Conservation (phyloP, 1,140 invertebrate species). For the Littorina saxatilis region DNA sequence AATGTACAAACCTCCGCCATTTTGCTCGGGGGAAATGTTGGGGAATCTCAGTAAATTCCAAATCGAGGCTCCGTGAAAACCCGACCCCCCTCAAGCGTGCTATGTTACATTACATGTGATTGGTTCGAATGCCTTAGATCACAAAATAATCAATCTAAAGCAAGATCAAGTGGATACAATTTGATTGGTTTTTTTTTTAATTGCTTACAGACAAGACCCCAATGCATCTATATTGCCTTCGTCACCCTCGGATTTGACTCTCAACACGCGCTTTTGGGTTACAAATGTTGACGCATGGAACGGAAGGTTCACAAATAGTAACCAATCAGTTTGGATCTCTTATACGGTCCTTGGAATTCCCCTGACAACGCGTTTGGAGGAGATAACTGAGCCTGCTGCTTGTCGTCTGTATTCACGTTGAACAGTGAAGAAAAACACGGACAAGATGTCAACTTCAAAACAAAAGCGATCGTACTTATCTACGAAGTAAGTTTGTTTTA, state of each 20-base stretch:
- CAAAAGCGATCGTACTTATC: conserved; percentile 6
- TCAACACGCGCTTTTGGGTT: too few species aligned
- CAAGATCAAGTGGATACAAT: too few species aligned
- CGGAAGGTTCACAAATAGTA: too few species aligned
- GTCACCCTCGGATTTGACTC: too few species aligned
- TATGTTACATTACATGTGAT: conserved; percentile 21
- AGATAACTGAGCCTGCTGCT: conserved; percentile 16
- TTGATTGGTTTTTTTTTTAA: too few species aligned
- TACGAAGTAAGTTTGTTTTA: conserved; percentile 11
- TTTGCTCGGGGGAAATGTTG: conserved; percentile 60
- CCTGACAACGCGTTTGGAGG: conserved; percentile 36
- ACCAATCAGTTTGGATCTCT: conserved; percentile 3
- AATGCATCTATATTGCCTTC: too few species aligned
- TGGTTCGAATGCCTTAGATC: too few species aligned
- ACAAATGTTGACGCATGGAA: too few species aligned
- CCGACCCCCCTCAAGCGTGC: neutral
- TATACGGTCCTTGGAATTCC: neutral
- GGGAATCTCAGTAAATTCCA: conserved; percentile 59
- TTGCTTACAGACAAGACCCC: too few species aligned
- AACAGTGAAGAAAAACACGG: too few species aligned
- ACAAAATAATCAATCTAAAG: too few species aligned
- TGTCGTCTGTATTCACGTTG: too few species aligned
- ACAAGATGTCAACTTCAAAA: conserved; percentile 20
- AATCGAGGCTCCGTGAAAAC: conserved; percentile 66
- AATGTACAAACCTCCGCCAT: conserved; percentile 46